These are phyloP conservation scores for Hippocampus comes DNA, from an alignment of 2,113 vertebrate species.

Conservation along the genomic window DNA sequence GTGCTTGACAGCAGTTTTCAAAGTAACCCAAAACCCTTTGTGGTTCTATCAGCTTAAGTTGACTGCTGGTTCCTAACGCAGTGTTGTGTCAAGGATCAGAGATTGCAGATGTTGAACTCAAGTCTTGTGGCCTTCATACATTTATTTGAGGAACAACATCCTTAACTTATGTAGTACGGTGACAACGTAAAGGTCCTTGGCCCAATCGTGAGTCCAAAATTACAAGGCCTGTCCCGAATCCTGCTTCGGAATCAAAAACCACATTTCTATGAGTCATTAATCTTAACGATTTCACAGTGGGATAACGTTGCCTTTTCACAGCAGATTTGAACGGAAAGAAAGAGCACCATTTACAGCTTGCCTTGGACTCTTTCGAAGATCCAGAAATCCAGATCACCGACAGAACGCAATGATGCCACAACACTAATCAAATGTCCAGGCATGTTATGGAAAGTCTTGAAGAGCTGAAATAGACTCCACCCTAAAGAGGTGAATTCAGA, in stretches of 20 bases:
- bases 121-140: not conserved
- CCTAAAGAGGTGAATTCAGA: not conserved
- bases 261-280: not conserved
- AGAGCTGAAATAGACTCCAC: not conserved
- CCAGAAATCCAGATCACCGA: not conserved
- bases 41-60: slow-evolving; percentile 8
- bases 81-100: slow-evolving; percentile 8
- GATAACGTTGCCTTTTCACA: not conserved
- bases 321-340: not conserved
- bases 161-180: not conserved
- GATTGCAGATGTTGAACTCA: not conserved
- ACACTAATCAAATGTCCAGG: not conserved
- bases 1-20: slow-evolving; percentile 6
- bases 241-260: not conserved
- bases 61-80: slow-evolving; percentile 1
- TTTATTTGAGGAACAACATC: slow-evolving; percentile 3
- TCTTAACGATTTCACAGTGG: not conserved
- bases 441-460: too few species aligned
- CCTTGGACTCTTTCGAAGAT: too few species aligned
- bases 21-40: slow-evolving; percentile 9
- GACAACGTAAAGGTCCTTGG: not conserved
- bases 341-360: not conserved
- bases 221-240: not conserved
- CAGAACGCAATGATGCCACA: not conserved
- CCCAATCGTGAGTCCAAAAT: not conserved